Evolutionary conservation across 2,888 invertebrate species (phyloP).

Genomic region (Zele albiditarsus): DNA sequence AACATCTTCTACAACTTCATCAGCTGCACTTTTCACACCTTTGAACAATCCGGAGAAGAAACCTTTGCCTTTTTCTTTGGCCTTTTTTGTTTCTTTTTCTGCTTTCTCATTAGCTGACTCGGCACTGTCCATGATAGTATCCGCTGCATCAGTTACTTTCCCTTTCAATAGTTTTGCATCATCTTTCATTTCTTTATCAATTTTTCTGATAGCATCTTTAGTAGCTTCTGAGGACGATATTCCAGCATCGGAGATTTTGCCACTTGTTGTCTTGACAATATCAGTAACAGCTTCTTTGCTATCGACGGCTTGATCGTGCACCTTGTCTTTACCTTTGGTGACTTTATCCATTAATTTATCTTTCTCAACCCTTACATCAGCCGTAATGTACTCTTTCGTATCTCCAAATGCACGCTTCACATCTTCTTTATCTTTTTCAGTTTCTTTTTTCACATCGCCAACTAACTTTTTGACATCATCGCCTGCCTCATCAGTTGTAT

Average conservation of each 20-base stretch:
- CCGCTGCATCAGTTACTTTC: slow-evolving; percentile 27
- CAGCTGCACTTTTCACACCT: slow-evolving; percentile 55
- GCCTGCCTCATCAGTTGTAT: slow-evolving; percentile 52
- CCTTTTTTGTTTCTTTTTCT: slow-evolving; percentile 61
- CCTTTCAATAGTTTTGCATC: slow-evolving; percentile 36
- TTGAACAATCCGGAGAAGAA: slow-evolving; percentile 55
- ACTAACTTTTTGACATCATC: slow-evolving; percentile 71
- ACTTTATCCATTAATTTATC: slow-evolving; percentile 39
- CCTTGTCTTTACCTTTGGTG: slow-evolving; percentile 28
- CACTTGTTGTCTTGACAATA: slow-evolving; percentile 57
- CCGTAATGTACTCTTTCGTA: slow-evolving; percentile 42
- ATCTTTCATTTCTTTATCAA: slow-evolving; percentile 26
- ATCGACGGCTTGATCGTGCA: slow-evolving; percentile 37
- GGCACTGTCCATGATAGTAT: slow-evolving; percentile 9
- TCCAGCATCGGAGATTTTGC: slow-evolving; percentile 45
- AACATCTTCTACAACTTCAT: slow-evolving; percentile 37
- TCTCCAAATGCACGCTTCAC: slow-evolving; percentile 40
- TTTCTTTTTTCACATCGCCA: slow-evolving; percentile 71
- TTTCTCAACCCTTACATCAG: slow-evolving; percentile 49
- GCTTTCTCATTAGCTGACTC: slow-evolving; percentile 53
- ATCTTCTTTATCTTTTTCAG: slow-evolving; percentile 45
- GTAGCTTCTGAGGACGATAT: slow-evolving; percentile 43
- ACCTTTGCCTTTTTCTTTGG: slow-evolving; percentile 50
- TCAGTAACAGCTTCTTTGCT: slow-evolving; percentile 48
- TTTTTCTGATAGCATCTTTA: slow-evolving; percentile 50